Evolutionary conservation across 2,888 invertebrate genomes (phyloP).

Genomic region (Aporophyla nigra): DNA sequence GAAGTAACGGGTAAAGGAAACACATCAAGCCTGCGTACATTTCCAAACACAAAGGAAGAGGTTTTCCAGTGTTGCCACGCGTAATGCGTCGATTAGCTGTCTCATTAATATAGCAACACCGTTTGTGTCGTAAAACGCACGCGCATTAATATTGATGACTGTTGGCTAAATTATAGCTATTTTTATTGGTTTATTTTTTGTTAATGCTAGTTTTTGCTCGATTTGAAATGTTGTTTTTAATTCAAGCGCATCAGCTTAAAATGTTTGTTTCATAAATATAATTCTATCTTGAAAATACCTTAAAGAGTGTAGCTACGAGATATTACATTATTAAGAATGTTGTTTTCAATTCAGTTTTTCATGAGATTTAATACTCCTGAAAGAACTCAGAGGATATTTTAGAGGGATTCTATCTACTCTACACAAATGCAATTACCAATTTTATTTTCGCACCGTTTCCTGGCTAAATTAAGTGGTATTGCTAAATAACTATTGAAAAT

Average conservation of each 20-base stretch:
- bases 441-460: neutral
- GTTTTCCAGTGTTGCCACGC: slow-evolving; percentile 43
- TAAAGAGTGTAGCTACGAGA: neutral
- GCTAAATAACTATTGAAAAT: slow-evolving; percentile 42
- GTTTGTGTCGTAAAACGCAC: slow-evolving; percentile 48
- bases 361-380: neutral
- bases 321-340: neutral
- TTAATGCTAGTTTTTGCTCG: slow-evolving; percentile 12
- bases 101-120: slow-evolving; percentile 43
- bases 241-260: neutral
- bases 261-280: neutral
- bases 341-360: neutral
- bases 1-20: slow-evolving; percentile 18
- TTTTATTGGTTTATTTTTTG: neutral
- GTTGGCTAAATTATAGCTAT: slow-evolving; percentile 24
- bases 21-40: slow-evolving; percentile 26
- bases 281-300: neutral
- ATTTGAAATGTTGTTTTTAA: slow-evolving; percentile 10
- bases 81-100: slow-evolving; percentile 52
- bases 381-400: neutral
- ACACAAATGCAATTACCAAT: neutral
- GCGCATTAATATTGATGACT: slow-evolving; percentile 52
- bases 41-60: slow-evolving; percentile 52
- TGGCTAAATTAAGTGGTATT: neutral
- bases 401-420: neutral